phyloP scores from a whole-genome alignment of 2,113 vertebrate species.

The Perognathus longimembris region DNA sequence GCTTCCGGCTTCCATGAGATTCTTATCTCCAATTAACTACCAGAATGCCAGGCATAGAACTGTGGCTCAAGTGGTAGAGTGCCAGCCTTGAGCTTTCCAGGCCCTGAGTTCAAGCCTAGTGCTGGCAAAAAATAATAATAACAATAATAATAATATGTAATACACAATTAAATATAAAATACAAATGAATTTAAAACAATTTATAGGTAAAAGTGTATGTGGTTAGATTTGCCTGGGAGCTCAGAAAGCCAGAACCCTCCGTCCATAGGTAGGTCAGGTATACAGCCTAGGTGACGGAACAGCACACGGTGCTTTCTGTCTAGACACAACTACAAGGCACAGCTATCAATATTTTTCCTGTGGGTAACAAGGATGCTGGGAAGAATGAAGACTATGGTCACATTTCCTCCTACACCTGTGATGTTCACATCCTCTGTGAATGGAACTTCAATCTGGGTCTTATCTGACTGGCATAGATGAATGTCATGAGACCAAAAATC shows the following conservation, averaged over 20 bases:
- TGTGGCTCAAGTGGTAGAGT: no score
- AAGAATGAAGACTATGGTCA: background rate
- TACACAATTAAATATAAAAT: background rate
- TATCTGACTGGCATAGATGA: background rate
- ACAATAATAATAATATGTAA: no score
- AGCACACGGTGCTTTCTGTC: background rate
- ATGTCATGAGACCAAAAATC: background rate
- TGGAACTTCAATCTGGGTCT: background rate
- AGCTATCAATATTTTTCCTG: background rate
- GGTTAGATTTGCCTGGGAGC: background rate
- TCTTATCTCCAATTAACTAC: no score
- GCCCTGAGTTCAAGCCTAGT: no score
- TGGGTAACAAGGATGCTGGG: background rate
- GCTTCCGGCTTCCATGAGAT: no score
- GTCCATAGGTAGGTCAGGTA: background rate
- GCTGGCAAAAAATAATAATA: no score
- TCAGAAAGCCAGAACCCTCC: background rate
- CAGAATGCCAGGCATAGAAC: no score
- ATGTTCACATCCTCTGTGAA: slow-evolving; percentile 26
- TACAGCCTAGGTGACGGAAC: background rate
- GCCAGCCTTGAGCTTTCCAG: no score
- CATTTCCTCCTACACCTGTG: background rate
- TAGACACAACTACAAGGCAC: background rate
- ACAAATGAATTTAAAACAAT: background rate
- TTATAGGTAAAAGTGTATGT: background rate